phyloP scores from a whole-genome alignment of 2,888 invertebrate species.

The Perithous albicinctus region DNA sequence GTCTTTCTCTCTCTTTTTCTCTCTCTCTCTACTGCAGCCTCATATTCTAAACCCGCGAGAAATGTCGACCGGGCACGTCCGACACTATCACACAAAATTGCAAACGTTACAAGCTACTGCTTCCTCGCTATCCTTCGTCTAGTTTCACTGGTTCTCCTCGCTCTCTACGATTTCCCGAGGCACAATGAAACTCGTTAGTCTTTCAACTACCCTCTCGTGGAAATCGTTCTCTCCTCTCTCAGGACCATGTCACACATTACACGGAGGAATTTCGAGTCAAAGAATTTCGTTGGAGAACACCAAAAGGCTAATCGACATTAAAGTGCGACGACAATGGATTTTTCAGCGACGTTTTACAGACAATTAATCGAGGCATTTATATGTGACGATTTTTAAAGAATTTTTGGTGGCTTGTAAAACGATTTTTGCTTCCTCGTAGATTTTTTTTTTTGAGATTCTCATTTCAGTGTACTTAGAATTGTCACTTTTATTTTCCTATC shows the following conservation, averaged over 20 bases:
- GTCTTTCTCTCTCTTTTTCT: no score
- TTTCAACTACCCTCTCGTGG: not conserved
- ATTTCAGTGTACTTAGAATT: no score
- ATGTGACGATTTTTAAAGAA: not conserved
- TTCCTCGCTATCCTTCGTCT: constrained; percentile 15
- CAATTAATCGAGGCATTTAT: not conserved
- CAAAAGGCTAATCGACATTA: not conserved
- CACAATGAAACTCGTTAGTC: constrained; percentile 65
- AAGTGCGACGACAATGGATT: not conserved
- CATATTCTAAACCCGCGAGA: constrained; percentile 60
- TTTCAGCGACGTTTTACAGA: not conserved
- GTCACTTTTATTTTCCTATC: no score
- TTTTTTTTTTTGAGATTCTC: no score
- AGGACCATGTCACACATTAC: not conserved
- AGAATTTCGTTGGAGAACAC: not conserved
- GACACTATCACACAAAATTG: constrained; percentile 51
- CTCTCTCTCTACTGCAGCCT: no score
- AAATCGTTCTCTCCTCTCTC: constrained; percentile 34
- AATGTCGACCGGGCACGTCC: constrained; percentile 59
- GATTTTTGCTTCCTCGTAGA: not conserved
- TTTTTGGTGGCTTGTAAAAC: no score
- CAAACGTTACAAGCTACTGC: no score
- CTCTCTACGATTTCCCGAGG: constrained; percentile 35
- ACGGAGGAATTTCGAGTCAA: constrained; percentile 1
- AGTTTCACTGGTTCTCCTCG: no score